Percentiles rank a stretch among this genome's conserved stretches.
Evolutionary conservation across 2,888 invertebrate genomes (phyloP).

Genomic region (Exocentrus adspersus): DNA sequence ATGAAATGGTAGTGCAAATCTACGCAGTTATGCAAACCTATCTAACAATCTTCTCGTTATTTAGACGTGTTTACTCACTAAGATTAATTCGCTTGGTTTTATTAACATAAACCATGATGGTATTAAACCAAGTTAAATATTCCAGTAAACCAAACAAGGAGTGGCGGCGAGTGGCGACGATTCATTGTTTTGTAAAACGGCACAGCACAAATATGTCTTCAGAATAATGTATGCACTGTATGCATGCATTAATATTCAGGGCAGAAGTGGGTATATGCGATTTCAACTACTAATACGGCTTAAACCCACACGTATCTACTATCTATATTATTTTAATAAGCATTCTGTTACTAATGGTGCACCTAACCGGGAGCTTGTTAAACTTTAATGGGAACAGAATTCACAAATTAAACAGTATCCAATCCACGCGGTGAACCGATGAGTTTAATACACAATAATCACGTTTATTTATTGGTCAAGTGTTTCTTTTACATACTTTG

Average conservation of each 20-base stretch:
- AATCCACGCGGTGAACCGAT: no score
- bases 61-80: background rate
- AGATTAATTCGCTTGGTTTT: background rate
- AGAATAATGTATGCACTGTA: conserved; percentile 7
- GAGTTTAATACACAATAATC: no score
- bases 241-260: conserved; percentile 18
- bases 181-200: conserved; percentile 11
- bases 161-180: no score
- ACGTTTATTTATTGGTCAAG: no score
- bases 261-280: conserved; percentile 12
- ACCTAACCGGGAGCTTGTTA: background rate
- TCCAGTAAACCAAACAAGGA: background rate
- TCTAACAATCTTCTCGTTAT: background rate
- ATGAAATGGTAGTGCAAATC: no score
- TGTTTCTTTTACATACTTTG: no score
- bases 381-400: no score
- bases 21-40: no score
- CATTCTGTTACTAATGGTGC: background rate
- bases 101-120: background rate
- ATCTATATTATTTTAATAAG: conserved; percentile 14
- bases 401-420: no score
- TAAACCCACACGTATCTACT: conserved; percentile 8
- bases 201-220: conserved; percentile 9
- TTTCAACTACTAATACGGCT: conserved; percentile 18
- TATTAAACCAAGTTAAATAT: background rate